These are phyloP conservation scores for Chymomyza caudatula DNA, from an alignment of 2,888 invertebrate genomes.

Conservation along the genomic window DNA sequence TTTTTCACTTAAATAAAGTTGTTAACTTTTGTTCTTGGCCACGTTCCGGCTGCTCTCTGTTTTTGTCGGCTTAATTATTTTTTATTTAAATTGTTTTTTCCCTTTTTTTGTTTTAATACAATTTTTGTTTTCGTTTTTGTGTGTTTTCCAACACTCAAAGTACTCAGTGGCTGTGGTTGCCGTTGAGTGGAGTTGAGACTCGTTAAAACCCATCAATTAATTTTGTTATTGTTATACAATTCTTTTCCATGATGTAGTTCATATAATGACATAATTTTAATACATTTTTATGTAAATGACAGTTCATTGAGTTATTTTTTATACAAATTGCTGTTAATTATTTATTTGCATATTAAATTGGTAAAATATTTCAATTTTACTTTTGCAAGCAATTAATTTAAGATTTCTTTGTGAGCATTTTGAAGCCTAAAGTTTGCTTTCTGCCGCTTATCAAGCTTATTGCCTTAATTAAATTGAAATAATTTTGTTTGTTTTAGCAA, in stretches of 20 bases:
- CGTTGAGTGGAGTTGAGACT: slow-evolving; percentile 11
- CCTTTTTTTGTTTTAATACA: slow-evolving; percentile 7
- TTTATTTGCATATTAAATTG: slow-evolving; percentile 22
- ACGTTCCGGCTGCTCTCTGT: slow-evolving; percentile 16
- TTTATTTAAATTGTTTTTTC: slow-evolving; percentile 34
- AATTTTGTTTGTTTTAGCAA: slow-evolving; percentile 1
- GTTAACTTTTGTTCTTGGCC: slow-evolving; percentile 47
- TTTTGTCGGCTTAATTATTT: slow-evolving; percentile 55
- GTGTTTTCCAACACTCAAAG: background rate
- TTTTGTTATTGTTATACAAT: slow-evolving; percentile 9
- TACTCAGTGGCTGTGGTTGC: slow-evolving; percentile 22
- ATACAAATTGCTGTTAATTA: slow-evolving; percentile 9
- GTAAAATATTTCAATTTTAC: background rate
- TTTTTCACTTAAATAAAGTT: slow-evolving; percentile 54
- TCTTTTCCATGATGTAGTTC: background rate
- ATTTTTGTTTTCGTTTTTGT: no score
- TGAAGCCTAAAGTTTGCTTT: background rate
- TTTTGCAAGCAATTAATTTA: background rate
- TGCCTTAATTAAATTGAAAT: slow-evolving; percentile 15
- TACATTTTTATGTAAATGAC: slow-evolving; percentile 7
- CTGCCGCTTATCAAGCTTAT: slow-evolving; percentile 4
- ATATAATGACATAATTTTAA: slow-evolving; percentile 10
- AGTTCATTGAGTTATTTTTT: slow-evolving; percentile 11
- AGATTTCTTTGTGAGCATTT: background rate
- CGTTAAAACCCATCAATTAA: slow-evolving; percentile 60